Evolutionary conservation across 2,113 vertebrate genomes (phyloP), one percentile per base, ranked within the genome.

Genomic region (Varanus salvator): DNA sequence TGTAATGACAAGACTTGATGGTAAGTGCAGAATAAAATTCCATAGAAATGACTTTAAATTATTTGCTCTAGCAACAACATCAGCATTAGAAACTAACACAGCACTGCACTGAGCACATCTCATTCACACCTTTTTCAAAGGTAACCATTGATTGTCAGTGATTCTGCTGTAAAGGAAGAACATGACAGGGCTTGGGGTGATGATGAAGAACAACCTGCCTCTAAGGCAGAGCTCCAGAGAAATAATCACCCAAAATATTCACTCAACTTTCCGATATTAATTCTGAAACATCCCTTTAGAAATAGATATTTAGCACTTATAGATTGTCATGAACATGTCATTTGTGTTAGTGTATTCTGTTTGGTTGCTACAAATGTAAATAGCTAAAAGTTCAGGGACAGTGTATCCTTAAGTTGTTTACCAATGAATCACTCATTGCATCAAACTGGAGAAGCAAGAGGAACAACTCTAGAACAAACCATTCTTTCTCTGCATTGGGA

Each of bases 21-120:
- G 88, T 85, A 84, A 85, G 88, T 44, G n/a, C 27, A 85, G 27
- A 78, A 38, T 68, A 85, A 68, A 38, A 78, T 60, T 31, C 68
- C 66, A 84, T 31, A 15, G 5, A 66, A 76, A 74, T 66, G 6
- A n/a, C 12, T 80, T 87, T 29, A 68, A 31, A 4, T 34, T 68
- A 50, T 38, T 3, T 80, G 69, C 21, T 54, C 52, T n/a, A 86
- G 50, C n/a, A 74, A 54, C 8, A 72, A 1, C 19, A 38, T 57
- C 19, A 31, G 4, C 31, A 85, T n/a, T 8, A 27, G 52, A 17
- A n/a, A 81, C 29, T 34, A 31, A n/a, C 29, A 31, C 15, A 19
- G 31, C 52, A 60, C 17, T 3, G 2, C 15, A 19, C 31, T 31
- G 15, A 75, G 1, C 48, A 75, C 11, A 34, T 86, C 34, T 52